phyloP scores from a whole-genome alignment of 2,888 invertebrate genomes.

The Liopterus haemorrhoidalis region DNA sequence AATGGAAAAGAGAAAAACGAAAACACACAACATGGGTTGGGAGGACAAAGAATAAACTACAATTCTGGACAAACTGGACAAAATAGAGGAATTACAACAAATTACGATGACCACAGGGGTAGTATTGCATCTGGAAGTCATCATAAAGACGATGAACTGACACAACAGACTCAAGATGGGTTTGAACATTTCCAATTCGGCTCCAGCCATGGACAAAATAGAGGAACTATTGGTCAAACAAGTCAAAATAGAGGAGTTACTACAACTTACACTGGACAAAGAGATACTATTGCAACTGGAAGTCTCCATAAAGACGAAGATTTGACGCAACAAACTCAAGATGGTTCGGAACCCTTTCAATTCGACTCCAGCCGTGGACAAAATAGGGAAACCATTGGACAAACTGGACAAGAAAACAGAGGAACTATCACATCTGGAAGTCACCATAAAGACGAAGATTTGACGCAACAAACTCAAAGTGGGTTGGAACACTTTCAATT shows the following conservation, averaged over 20 bases:
- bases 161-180: slow-evolving; percentile 17
- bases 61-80: slow-evolving; percentile 1
- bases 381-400: slow-evolving; percentile 8
- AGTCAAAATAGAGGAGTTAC: slow-evolving; percentile 8
- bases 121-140: slow-evolving; percentile 8
- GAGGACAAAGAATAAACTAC: slow-evolving; percentile 7
- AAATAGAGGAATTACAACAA: slow-evolving; percentile 9
- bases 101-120: not conserved
- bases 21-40: slow-evolving; percentile 16
- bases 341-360: slow-evolving; percentile 9
- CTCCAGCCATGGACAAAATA: slow-evolving; percentile 8
- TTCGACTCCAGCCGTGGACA: slow-evolving; percentile 3
- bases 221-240: slow-evolving; percentile 2
- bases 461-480: slow-evolving; percentile 32
- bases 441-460: slow-evolving; percentile 27
- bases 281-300: slow-evolving; percentile 3
- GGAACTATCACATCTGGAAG: slow-evolving; percentile 6
- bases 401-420: slow-evolving; percentile 1
- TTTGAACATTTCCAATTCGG: slow-evolving; percentile 2
- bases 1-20: not conserved
- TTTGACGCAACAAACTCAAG: slow-evolving; percentile 32
- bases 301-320: slow-evolving; percentile 27
- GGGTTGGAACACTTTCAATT: slow-evolving; percentile 3
- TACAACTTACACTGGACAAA: not conserved
- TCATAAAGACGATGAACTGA: slow-evolving; percentile 15